These are phyloP conservation scores for Lordiphosa andalusiaca DNA, from an alignment of 2,888 invertebrate genomes.

Conservation along the genomic window DNA sequence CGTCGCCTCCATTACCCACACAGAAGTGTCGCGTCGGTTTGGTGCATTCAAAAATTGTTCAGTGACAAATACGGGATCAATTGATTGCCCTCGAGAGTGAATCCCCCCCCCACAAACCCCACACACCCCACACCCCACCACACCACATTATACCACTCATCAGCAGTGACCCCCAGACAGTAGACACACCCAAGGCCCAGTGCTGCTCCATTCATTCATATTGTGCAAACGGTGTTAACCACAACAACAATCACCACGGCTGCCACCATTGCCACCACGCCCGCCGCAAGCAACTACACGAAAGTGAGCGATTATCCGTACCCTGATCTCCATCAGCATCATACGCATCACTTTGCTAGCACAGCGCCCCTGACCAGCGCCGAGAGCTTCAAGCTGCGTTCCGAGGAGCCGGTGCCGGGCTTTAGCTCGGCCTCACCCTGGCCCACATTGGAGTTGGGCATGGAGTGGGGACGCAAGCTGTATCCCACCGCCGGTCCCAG, in stretches of 20 bases:
- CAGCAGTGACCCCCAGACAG: slow-evolving; percentile 2
- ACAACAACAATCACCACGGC: slow-evolving; percentile 55
- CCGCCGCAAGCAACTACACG: slow-evolving; percentile 48
- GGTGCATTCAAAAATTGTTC: slow-evolving; percentile 10
- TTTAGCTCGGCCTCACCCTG: slow-evolving; percentile 90
- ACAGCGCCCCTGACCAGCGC: slow-evolving; percentile 59
- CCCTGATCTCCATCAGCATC: slow-evolving; percentile 71
- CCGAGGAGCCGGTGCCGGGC: slow-evolving; percentile 89
- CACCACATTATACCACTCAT: too few relatives aligned
- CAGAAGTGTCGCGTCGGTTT: slow-evolving; percentile 13
- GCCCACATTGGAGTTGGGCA: slow-evolving; percentile 86
- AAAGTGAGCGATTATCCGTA: slow-evolving; percentile 63
- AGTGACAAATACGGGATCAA: slow-evolving; percentile 5
- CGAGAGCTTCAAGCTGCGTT: slow-evolving; percentile 82
- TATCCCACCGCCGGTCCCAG: slow-evolving; percentile 87
- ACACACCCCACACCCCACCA: too few relatives aligned
- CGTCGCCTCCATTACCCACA: not conserved
- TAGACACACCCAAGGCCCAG: not conserved
- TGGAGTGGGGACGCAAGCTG: slow-evolving; percentile 89
- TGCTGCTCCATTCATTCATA: slow-evolving; percentile 5
- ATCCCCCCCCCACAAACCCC: not conserved
- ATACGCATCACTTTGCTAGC: slow-evolving; percentile 54
- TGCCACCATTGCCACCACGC: slow-evolving; percentile 59
- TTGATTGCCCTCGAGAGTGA: slow-evolving; percentile 3
- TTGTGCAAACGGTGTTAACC: slow-evolving; percentile 6